phyloP scores from a whole-genome alignment of 2,113 vertebrate species.

The Dromas ardeola region DNA sequence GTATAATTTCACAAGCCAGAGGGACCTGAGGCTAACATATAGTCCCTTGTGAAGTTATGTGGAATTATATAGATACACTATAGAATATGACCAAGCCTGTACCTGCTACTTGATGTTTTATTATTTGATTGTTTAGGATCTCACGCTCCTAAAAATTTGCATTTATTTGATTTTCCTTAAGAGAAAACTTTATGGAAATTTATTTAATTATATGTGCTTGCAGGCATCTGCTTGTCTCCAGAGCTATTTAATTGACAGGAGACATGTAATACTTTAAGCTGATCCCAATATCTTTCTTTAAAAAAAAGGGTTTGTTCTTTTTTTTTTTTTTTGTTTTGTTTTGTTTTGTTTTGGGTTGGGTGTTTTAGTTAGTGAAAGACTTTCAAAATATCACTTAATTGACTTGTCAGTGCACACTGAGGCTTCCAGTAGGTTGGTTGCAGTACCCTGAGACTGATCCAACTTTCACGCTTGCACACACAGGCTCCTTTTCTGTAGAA shows the following conservation, averaged over 20 bases:
- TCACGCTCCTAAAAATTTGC: background rate
- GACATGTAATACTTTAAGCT: background rate
- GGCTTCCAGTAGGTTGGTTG: background rate
- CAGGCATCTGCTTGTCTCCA: background rate
- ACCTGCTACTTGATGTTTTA: background rate
- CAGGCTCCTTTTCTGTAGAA: background rate
- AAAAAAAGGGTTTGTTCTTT: background rate
- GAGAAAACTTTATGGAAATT: background rate
- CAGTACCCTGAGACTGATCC: background rate
- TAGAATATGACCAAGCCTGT: background rate
- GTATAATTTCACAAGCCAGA: background rate
- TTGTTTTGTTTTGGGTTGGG: accelerated
- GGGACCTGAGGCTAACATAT: background rate
- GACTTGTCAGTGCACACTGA: background rate
- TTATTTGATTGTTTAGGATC: background rate
- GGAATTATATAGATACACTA: background rate
- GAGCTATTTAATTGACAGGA: background rate
- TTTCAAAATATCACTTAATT: background rate
- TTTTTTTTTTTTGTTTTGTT: background rate
- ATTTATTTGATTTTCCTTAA: background rate
- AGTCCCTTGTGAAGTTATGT: background rate
- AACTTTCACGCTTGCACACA: background rate
- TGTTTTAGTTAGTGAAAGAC: background rate
- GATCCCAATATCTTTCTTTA: background rate
- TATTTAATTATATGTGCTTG: background rate